These are phyloP conservation scores for Sarcophaga bullata DNA, from an alignment of 1,140 invertebrate genomes.

Conservation along the genomic window DNA sequence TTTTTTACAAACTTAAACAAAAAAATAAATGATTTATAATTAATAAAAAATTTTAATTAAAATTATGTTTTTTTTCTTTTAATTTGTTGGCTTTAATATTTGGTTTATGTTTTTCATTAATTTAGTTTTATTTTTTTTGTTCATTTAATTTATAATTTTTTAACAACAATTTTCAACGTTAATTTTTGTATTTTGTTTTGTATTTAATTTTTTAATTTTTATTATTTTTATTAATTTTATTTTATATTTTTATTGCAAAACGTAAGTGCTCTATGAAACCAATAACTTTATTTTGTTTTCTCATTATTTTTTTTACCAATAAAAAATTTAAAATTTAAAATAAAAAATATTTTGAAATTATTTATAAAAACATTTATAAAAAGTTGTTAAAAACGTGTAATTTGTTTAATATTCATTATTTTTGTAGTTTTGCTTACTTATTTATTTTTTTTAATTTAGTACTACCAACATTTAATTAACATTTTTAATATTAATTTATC, in stretches of 20 bases:
- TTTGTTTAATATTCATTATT: slow-evolving; percentile 32
- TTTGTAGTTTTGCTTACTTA: slow-evolving; percentile 21
- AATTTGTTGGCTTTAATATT: slow-evolving; percentile 62
- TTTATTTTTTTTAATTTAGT: slow-evolving; percentile 31
- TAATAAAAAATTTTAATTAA: background rate
- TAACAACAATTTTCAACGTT: slow-evolving; percentile 61
- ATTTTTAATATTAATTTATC: slow-evolving; percentile 30
- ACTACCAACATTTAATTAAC: slow-evolving; percentile 44
- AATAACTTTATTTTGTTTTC: slow-evolving; percentile 55
- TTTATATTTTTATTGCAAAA: slow-evolving; percentile 58
- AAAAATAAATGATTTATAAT: slow-evolving; percentile 31
- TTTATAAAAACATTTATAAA: slow-evolving; percentile 36
- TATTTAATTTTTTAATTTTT: slow-evolving; percentile 48
- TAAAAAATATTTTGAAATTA: slow-evolving; percentile 14
- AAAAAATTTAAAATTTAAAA: slow-evolving; percentile 27
- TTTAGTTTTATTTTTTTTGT: slow-evolving; percentile 46
- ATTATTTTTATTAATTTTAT: slow-evolving; percentile 48
- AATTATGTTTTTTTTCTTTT: slow-evolving; percentile 47
- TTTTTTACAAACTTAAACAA: slow-evolving; percentile 21
- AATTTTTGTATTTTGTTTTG: slow-evolving; percentile 59
- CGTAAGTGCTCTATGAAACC: slow-evolving; percentile 66
- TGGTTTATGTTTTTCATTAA: background rate
- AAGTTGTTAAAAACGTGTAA: slow-evolving; percentile 21
- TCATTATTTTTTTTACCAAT: slow-evolving; percentile 53
- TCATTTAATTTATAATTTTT: slow-evolving; percentile 55